Base-by-base conservation (phyloP, 2,888 invertebrate genomes). In the Drosophila paranaensis region DNA sequence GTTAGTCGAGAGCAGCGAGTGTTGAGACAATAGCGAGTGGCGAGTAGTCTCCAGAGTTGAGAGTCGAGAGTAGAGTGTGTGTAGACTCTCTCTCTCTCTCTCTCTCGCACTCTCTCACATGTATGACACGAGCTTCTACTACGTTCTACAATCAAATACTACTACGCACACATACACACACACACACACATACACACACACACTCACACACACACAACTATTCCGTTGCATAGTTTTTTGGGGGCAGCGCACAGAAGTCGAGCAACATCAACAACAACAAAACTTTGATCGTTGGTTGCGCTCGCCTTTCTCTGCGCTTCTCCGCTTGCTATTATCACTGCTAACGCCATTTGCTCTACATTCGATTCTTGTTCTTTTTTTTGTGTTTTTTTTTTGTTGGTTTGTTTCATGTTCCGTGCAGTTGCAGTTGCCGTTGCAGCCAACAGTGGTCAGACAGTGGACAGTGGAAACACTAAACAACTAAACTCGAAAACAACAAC, bases 61-160 rank as follows among this genome's bases (percentile, higher is more conserved):
- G 20, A 20, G 20, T 20, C 20, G 20, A 20, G 51, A 53, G 37
- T 39, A 6, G 46, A 50, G 42, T n/a, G 20, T 2, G 48, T n/a
- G 25, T 5, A 14, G 51, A 48, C 45, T 54, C 37, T 25, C 6
- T 25, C 42, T 37, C 40, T 13, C 30, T 33, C 25, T 20, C 46
- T 13, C 54, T 33, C 45, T 10, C 37, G 3, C 14, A 9, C 51
- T 9, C 53, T 46, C 46, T n/a, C 45, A 13, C 37, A 46, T 33
- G 10, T 51, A 6, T 48, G 10, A 27, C 40, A 60, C 55, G 56
- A 60, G 60, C 56, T 69, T 70, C 85, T 89, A 88, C 85, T 86
- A 89, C 89, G 88, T 89, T 89, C 85, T 85, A 89, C 82, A 85
- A 85, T 80, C 71, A 80, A 86, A 88, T 89, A 88, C 88, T 86